Conservation (phyloP, 1,140 invertebrate species). For the Helicorthomorpha holstii region DNA sequence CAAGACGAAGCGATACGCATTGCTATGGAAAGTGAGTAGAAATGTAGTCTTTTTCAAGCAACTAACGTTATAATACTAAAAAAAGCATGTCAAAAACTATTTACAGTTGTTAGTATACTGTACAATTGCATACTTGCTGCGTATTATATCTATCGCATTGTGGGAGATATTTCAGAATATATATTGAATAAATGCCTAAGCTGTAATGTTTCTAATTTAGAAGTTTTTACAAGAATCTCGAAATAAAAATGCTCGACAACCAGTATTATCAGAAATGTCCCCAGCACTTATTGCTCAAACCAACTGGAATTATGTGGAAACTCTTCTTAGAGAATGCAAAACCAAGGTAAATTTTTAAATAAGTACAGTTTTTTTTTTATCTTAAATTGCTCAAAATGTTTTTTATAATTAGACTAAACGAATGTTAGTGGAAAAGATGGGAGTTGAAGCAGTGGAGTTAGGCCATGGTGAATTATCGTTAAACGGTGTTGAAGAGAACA, state of each 20-base stretch:
- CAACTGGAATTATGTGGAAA: constrained; percentile 96
- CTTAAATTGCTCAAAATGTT: background rate
- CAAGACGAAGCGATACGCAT: too few relatives aligned
- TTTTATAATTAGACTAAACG: constrained; percentile 67
- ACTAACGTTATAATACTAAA: too few relatives aligned
- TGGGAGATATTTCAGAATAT: too few relatives aligned
- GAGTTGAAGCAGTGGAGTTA: constrained; percentile 75
- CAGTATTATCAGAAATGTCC: constrained; percentile 22
- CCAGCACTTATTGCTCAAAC: constrained; percentile 84
- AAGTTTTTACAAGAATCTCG: constrained; percentile 27
- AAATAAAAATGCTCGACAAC: constrained; percentile 21
- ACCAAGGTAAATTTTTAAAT: constrained; percentile 42
- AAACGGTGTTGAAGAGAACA: constrained; percentile 82
- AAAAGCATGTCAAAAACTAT: too few relatives aligned
- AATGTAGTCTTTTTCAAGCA: too few relatives aligned
- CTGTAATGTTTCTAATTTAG: too few relatives aligned
- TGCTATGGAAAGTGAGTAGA: too few relatives aligned
- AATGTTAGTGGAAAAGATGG: constrained; percentile 96
- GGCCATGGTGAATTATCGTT: constrained; percentile 46
- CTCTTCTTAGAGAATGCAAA: constrained; percentile 53
- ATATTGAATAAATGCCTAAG: too few relatives aligned
- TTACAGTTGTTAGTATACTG: too few relatives aligned
- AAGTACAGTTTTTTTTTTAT: background rate
- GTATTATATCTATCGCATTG: too few relatives aligned
- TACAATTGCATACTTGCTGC: too few relatives aligned